Percentiles rank a stretch among this genome's conserved stretches.
These are phyloP conservation scores for Pandemis corylana DNA, from an alignment of 2,888 invertebrate species.

Conservation along the genomic window DNA sequence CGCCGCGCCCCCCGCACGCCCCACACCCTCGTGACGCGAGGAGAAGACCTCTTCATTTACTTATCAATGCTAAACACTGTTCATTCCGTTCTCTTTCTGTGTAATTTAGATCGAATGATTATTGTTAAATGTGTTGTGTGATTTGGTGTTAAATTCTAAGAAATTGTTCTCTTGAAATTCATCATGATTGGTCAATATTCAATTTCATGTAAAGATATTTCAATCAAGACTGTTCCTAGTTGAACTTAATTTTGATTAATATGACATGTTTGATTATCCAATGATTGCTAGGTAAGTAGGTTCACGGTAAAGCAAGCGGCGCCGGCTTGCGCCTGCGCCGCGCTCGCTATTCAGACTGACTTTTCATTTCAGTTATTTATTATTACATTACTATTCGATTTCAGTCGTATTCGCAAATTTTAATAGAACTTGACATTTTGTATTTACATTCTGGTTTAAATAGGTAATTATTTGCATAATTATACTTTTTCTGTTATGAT, in stretches of 20 bases:
- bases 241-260: slow-evolving; percentile 36
- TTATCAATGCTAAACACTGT: slow-evolving; percentile 66
- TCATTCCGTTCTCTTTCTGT: slow-evolving; percentile 76
- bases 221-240: slow-evolving; percentile 26
- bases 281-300: slow-evolving; percentile 35
- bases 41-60: slow-evolving; percentile 57
- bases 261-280: slow-evolving; percentile 24
- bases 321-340: slow-evolving; percentile 1
- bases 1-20: slow-evolving; percentile 46
- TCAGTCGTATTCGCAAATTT: slow-evolving; percentile 19
- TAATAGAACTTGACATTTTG: slow-evolving; percentile 34
- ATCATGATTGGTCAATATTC: slow-evolving; percentile 56
- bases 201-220: slow-evolving; percentile 46
- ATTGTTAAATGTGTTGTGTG: slow-evolving; percentile 72
- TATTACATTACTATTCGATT: slow-evolving; percentile 23
- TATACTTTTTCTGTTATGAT: slow-evolving; percentile 49
- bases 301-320: slow-evolving; percentile 22
- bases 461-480: slow-evolving; percentile 37
- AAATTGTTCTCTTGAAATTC: slow-evolving; percentile 56
- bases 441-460: slow-evolving; percentile 34
- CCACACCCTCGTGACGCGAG: slow-evolving; percentile 49
- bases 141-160: slow-evolving; percentile 72
- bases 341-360: slow-evolving; percentile 34
- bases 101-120: slow-evolving; percentile 73
- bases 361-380: slow-evolving; percentile 32